Percentiles rank a stretch among this genome's conserved stretches.
These are phyloP conservation scores for Ranitomeya imitator DNA, from an alignment of 2,113 vertebrate species.

Conservation along the genomic window DNA sequence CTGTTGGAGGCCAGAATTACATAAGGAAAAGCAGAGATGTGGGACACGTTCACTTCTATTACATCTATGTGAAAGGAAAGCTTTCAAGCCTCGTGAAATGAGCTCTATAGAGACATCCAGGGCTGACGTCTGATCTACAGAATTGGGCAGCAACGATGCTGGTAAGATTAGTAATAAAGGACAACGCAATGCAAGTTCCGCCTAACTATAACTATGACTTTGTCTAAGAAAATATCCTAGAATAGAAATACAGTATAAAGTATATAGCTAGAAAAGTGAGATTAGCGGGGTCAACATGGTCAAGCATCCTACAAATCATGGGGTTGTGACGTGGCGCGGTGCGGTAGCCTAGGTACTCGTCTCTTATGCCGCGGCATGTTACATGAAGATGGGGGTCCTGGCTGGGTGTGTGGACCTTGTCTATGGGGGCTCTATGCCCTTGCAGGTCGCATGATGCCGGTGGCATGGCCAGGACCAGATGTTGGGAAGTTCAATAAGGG, in stretches of 20 bases:
- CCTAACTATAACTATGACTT: background rate
- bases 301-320: too few relatives aligned
- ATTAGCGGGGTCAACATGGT: too few relatives aligned
- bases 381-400: too few relatives aligned
- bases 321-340: too few relatives aligned
- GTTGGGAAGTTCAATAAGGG: too few relatives aligned
- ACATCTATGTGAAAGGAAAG: slow-evolving; percentile 13
- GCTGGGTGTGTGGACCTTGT: too few relatives aligned
- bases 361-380: too few relatives aligned
- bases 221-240: background rate
- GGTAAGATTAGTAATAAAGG: background rate
- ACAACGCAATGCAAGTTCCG: background rate
- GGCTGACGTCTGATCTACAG: background rate
- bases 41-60: background rate
- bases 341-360: too few relatives aligned
- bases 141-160: background rate
- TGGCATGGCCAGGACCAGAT: too few relatives aligned
- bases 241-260: background rate
- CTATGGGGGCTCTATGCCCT: too few relatives aligned
- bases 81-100: background rate
- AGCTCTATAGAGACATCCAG: background rate
- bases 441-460: too few relatives aligned
- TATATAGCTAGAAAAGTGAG: background rate
- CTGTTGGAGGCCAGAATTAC: slow-evolving; percentile 11
- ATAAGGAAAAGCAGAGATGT: background rate